phyloP scores from a whole-genome alignment of 2,113 vertebrate genomes.

The Eonycteris spelaea region DNA sequence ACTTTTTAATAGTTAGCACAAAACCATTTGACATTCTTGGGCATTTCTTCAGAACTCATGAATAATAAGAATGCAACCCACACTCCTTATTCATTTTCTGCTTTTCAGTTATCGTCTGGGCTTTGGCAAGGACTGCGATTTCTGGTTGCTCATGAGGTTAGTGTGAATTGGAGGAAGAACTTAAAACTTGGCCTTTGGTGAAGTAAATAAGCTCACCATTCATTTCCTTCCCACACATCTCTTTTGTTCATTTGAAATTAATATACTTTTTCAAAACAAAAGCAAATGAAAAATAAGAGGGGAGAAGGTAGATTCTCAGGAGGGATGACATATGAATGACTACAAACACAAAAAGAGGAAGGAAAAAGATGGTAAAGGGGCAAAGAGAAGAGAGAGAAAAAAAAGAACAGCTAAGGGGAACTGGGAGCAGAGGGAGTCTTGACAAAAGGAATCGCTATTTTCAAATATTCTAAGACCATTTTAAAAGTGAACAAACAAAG shows the following conservation, averaged over 20 bases:
- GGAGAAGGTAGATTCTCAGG: background rate
- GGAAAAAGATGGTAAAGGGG: background rate
- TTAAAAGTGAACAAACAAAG: slow-evolving; percentile 33
- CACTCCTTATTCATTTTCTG: background rate
- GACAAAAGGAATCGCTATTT: slow-evolving; percentile 2
- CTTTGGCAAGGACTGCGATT: slow-evolving; percentile 27
- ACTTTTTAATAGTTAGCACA: slow-evolving; percentile 73
- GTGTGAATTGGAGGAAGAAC: slow-evolving; percentile 5
- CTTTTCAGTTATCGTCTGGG: slow-evolving; percentile 36
- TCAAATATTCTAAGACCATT: slow-evolving; percentile 17
- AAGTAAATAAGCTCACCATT: background rate
- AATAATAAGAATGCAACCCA: slow-evolving; percentile 14
- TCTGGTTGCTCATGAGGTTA: slow-evolving; percentile 7
- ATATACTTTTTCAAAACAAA: slow-evolving; percentile 46
- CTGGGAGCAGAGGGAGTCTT: background rate
- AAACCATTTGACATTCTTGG: slow-evolving; percentile 47
- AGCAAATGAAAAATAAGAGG: background rate
- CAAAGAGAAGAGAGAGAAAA: background rate
- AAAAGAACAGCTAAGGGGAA: background rate
- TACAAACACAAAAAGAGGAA: background rate
- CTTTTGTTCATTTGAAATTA: slow-evolving; percentile 60
- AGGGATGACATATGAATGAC: background rate
- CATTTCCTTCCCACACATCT: background rate
- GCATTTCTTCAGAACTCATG: slow-evolving; percentile 41
- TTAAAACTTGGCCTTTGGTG: slow-evolving; percentile 18